These are phyloP conservation scores for Mesembrinibis cayennensis DNA, from an alignment of 2,113 vertebrate species.

Conservation along the genomic window DNA sequence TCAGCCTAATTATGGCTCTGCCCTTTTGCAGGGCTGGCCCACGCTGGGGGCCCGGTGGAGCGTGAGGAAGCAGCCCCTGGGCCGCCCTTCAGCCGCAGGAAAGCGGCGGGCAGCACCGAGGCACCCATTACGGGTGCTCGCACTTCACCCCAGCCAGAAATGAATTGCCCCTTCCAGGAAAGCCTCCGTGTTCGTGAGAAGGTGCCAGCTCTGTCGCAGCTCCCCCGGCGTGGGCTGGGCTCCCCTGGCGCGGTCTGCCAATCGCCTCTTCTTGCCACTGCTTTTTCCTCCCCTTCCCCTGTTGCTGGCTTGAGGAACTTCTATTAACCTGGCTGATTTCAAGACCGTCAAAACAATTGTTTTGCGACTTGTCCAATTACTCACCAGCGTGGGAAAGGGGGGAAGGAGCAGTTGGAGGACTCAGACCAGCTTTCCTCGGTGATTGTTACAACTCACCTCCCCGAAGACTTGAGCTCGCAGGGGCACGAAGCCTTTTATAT, in stretches of 20 bases:
- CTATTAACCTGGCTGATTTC: neutral
- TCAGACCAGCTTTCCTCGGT: neutral
- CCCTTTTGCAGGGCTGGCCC: neutral
- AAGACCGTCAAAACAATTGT: neutral
- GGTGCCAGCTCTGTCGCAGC: neutral
- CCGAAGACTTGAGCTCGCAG: fast-evolving
- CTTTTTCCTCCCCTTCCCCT: neutral
- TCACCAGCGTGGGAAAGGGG: neutral
- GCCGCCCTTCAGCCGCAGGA: neutral
- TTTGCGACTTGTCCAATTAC: neutral
- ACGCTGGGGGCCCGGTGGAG: fast-evolving
- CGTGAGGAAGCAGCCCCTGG: neutral
- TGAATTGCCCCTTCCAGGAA: neutral
- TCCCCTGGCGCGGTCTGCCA: neutral
- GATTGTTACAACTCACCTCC: neutral
- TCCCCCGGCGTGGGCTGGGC: neutral
- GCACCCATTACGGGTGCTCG: fast-evolving
- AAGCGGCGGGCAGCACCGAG: fast-evolving
- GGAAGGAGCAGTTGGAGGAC: neutral
- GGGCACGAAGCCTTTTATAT: neutral
- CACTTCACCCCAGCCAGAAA: neutral
- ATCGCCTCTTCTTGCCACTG: neutral
- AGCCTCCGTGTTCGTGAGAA: neutral
- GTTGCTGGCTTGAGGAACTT: neutral
- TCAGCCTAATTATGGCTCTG: neutral